These are phyloP conservation scores for Cryptus viduatorius DNA, from an alignment of 2,888 invertebrate genomes.

Conservation along the genomic window DNA sequence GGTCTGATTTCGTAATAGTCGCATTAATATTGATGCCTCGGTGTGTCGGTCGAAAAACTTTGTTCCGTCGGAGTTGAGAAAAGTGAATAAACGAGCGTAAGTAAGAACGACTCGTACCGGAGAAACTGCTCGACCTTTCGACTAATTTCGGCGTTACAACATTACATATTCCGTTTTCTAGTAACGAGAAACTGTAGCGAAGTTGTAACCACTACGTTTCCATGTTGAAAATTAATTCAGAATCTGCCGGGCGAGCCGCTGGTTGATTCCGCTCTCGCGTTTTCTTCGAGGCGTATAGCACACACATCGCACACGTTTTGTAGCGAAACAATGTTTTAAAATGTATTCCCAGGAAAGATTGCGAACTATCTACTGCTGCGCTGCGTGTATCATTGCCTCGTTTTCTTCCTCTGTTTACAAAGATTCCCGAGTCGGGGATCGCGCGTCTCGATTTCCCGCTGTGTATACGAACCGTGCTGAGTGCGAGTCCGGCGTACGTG, in stretches of 20 bases:
- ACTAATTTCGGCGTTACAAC: slow-evolving; percentile 52
- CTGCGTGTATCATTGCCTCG: not conserved
- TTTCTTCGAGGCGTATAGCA: not conserved
- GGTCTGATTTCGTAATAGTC: slow-evolving; percentile 48
- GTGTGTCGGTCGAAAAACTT: slow-evolving; percentile 6
- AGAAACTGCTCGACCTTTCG: slow-evolving; percentile 40
- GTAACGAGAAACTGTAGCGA: slow-evolving; percentile 46
- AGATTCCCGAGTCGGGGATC: slow-evolving; percentile 23
- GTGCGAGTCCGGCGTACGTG: slow-evolving; percentile 55
- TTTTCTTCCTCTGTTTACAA: slow-evolving; percentile 25
- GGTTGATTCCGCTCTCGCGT: slow-evolving; percentile 33
- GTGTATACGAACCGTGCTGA: slow-evolving; percentile 31
- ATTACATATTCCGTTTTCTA: slow-evolving; percentile 59
- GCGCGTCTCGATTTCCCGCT: not conserved
- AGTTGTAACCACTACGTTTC: slow-evolving; percentile 9
- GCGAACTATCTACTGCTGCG: not conserved
- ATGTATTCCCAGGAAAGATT: not conserved
- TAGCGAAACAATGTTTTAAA: not conserved
- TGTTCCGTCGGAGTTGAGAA: not conserved
- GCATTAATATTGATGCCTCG: slow-evolving; percentile 61
- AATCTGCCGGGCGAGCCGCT: slow-evolving; percentile 11
- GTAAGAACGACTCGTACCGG: not conserved
- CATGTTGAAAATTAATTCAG: slow-evolving; percentile 53
- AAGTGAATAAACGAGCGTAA: slow-evolving; percentile 7
- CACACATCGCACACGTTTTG: not conserved